Conservation (phyloP, 2,797 vertebrate species). For the Sebastes glaucus region DNA sequence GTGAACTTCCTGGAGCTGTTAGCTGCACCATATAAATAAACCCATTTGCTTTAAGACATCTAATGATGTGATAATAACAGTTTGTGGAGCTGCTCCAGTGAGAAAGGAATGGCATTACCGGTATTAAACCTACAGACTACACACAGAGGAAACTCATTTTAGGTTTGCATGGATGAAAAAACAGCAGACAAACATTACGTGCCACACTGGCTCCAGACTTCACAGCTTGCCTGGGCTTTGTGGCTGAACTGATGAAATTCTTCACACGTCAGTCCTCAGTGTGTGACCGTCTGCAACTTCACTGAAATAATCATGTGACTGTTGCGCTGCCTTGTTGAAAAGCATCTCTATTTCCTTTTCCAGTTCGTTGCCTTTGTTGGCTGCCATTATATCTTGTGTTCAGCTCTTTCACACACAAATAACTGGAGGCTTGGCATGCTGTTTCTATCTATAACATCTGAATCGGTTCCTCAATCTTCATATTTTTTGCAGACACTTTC, state of each 20-base stretch:
- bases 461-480: neutral
- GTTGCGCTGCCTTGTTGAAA: neutral
- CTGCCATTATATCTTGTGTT: neutral
- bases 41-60: neutral
- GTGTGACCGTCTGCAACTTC: neutral
- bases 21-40: neutral
- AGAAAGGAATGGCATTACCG: neutral
- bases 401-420: neutral
- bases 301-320: neutral
- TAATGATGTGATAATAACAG: neutral
- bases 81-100: neutral
- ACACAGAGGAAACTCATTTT: neutral
- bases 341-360: neutral
- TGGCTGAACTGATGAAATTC: conserved; percentile 17
- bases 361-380: neutral
- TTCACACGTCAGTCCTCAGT: neutral
- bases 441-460: neutral
- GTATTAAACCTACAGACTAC: neutral
- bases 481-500: neutral
- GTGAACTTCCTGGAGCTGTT: neutral
- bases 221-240: neutral
- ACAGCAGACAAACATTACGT: neutral
- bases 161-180: neutral
- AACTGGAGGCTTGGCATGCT: neutral
- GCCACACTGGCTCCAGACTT: neutral